Base-by-base conservation (phyloP, 2,113 vertebrate species). In the Oreochromis spilurus region DNA sequence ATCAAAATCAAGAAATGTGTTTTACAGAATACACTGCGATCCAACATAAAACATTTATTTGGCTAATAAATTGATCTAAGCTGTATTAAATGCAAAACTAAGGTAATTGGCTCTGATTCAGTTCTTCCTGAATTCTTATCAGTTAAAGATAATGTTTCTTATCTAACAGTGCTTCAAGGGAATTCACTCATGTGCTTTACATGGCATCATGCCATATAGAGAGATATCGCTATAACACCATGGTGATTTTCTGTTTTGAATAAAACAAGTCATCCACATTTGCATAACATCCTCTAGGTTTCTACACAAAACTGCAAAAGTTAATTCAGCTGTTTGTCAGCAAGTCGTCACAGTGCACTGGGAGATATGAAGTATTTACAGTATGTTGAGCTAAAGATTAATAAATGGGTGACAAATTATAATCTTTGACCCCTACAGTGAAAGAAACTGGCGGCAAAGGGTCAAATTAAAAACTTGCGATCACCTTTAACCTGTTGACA, bases 61-160 rank as follows among this genome's bases (percentile, higher is more conserved):
- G 12, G 36, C 34, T 81, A 83, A 85, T 83, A 86, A 24, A 70
- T 70, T 60, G 19, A 12, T 83, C 5, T 50, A 52, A 36, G 34
- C 11, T 80, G 48, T 79, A 83, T 88, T 90, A 57, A 57, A 80
- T 84, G 36, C 31, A 86, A 70, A 88, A 84, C 57, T 11, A 89
- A 88, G 83, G 72, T n/a, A 31, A 26, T 77, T 85, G 78, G 70
- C 40, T 60, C 89, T 83, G 85, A 80, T 92, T 88, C 87, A 82
- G 80, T 83, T 70, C 11, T 77, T 6, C 40, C 45, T 85, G 67
- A 84, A 81, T 5, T n/a, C 48, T 38, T 21, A 31, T 85, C 52
- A 58, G 45, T 77, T 36, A 40, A 48, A 82, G 70, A 55, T 79
- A 83, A 11, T 4, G 26, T 84, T 52, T 62, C 82, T 85, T 77